Evolutionary conservation across 2,113 vertebrate genomes (phyloP).

Genomic region (Calidris pugnax): DNA sequence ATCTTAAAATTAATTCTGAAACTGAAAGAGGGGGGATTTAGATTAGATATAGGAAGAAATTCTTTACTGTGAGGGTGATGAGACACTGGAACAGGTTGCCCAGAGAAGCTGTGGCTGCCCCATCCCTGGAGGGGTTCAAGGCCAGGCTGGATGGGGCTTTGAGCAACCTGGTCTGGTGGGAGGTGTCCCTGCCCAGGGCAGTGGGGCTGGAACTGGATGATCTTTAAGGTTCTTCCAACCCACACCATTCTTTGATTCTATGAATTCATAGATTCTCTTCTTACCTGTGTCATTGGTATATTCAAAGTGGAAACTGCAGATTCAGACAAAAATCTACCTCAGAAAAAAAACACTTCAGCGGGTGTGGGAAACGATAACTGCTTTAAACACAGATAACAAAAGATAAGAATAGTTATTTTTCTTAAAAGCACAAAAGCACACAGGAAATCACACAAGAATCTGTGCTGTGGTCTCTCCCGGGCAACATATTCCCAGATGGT

Average conservation of each 20-base stretch:
- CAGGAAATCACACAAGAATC: background rate
- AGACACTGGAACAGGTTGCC: rapidly evolving
- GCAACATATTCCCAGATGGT: background rate
- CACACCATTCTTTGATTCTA: background rate
- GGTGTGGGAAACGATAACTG: background rate
- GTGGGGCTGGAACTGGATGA: rapidly evolving
- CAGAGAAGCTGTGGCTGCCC: background rate
- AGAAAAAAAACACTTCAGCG: background rate
- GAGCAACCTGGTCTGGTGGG: rapidly evolving
- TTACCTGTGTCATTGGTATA: background rate
- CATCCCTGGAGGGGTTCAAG: background rate
- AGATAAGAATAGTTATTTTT: background rate
- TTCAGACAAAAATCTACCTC: background rate
- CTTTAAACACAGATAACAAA: background rate
- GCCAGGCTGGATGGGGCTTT: rapidly evolving
- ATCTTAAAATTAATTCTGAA: background rate
- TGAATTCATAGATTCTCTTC: background rate
- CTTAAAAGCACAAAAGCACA: background rate
- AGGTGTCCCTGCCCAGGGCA: background rate
- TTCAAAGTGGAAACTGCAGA: background rate
- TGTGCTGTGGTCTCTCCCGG: background rate
- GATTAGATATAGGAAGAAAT: background rate
- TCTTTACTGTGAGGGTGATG: rapidly evolving
- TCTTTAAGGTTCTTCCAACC: background rate
- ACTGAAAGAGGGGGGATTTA: background rate